Conservation (phyloP, 2,888 invertebrate genomes). For the Ceriagrion tenellum region DNA sequence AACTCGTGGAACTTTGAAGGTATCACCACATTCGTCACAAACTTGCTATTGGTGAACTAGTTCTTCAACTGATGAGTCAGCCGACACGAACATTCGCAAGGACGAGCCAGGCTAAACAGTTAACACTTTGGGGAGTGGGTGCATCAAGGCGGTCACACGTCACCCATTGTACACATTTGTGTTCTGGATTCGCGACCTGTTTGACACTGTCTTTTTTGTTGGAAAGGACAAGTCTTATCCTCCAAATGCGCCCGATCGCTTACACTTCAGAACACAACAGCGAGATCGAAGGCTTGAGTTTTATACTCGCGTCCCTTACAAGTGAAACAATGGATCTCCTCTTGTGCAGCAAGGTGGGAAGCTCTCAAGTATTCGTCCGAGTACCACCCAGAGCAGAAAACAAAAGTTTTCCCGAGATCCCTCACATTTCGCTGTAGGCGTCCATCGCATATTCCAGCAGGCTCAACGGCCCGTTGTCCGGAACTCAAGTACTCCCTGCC, state of each 20-base stretch:
- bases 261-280: not conserved
- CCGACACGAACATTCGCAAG: not conserved
- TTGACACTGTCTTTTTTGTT: not conserved
- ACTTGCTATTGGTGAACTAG: not conserved
- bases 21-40: not conserved
- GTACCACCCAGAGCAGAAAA: too few species aligned
- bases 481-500: conserved; percentile 52
- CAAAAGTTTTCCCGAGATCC: not conserved
- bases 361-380: too few species aligned
- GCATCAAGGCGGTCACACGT: not conserved
- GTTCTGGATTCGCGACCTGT: not conserved
- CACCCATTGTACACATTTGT: too few species aligned
- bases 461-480: conserved; percentile 50
- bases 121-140: not conserved
- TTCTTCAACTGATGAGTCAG: not conserved
- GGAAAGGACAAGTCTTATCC: not conserved
- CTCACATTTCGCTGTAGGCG: conserved; percentile 52
- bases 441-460: conserved; percentile 60
- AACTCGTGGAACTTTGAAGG: not conserved
- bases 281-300: not conserved
- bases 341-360: too few species aligned
- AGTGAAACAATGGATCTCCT: too few species aligned
- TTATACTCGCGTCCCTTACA: too few species aligned
- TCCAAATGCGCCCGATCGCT: not conserved
- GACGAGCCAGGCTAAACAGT: not conserved